These are phyloP conservation scores for Stomorhina lunata DNA, from an alignment of 2,888 invertebrate genomes.

Conservation along the genomic window DNA sequence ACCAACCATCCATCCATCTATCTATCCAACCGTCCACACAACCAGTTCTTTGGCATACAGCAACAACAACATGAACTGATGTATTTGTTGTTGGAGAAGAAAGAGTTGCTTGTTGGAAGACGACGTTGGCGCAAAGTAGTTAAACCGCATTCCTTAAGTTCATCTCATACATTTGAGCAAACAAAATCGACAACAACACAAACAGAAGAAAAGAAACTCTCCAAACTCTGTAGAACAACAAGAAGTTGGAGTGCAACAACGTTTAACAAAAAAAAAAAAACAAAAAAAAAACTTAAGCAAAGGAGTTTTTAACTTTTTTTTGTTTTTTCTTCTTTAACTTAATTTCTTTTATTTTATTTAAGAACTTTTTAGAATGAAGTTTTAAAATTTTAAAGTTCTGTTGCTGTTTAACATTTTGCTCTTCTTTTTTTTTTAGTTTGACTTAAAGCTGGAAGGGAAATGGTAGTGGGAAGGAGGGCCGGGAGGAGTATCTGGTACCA, in stretches of 20 bases:
- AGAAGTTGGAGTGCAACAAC: constrained; percentile 38
- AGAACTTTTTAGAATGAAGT: constrained; percentile 61
- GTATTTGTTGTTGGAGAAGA: no score
- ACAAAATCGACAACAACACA: neutral
- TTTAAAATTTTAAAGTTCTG: constrained; percentile 62
- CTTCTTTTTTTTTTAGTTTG: constrained; percentile 3
- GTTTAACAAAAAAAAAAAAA: constrained; percentile 12
- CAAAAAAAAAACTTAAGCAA: no score
- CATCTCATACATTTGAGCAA: constrained; percentile 50
- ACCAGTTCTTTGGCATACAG: constrained; percentile 51
- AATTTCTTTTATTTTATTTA: neutral
- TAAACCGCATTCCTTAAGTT: constrained; percentile 63
- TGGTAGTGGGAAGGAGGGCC: neutral
- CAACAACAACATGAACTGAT: constrained; percentile 49
- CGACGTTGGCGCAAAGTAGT: constrained; percentile 56
- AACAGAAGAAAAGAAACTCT: constrained; percentile 6
- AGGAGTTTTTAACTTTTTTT: constrained; percentile 46
- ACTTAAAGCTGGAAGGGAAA: neutral
- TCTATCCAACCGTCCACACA: constrained; percentile 29
- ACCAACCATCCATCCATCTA: constrained; percentile 16
- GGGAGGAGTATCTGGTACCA: neutral
- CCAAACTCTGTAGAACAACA: no score
- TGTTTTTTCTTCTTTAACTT: neutral
- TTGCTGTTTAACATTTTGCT: constrained; percentile 44
- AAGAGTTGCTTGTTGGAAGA: constrained; percentile 22